phyloP scores from a whole-genome alignment of 2,113 vertebrate species.

The Gracilinanus agilis region DNA sequence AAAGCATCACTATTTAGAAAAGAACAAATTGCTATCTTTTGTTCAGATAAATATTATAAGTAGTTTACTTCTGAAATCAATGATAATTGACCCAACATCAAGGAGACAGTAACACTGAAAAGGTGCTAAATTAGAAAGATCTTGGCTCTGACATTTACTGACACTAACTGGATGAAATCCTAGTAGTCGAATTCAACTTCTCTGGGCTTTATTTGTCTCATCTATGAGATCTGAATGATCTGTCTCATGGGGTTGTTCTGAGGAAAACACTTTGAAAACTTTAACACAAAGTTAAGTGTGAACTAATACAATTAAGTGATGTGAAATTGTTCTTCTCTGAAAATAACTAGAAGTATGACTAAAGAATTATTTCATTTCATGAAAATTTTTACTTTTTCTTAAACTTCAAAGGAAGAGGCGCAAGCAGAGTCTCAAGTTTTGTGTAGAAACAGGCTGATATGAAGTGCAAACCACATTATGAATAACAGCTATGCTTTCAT shows the following conservation, averaged over 20 bases:
- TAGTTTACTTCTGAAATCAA: not conserved
- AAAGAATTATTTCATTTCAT: not conserved
- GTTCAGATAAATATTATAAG: not conserved
- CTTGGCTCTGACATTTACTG: not conserved
- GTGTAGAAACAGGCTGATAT: not conserved
- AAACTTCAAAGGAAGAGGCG: not conserved
- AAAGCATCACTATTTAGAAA: not conserved
- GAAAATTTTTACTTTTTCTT: not conserved
- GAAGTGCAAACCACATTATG: not conserved
- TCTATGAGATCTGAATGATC: not conserved
- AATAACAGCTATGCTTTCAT: not conserved
- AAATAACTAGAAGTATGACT: not conserved
- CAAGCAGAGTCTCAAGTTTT: not conserved
- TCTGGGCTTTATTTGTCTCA: not conserved
- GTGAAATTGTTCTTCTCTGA: not conserved
- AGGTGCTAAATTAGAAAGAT: not conserved
- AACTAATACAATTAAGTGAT: not conserved
- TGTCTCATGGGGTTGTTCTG: not conserved
- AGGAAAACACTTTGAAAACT: not conserved
- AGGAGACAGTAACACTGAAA: not conserved
- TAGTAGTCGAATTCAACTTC: not conserved
- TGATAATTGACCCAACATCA: constrained; percentile 22
- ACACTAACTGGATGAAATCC: not conserved
- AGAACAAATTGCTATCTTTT: constrained; percentile 9
- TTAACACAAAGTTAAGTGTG: not conserved